Conservation (phyloP, 2,888 invertebrate species). For the Lutraria lutraria region DNA sequence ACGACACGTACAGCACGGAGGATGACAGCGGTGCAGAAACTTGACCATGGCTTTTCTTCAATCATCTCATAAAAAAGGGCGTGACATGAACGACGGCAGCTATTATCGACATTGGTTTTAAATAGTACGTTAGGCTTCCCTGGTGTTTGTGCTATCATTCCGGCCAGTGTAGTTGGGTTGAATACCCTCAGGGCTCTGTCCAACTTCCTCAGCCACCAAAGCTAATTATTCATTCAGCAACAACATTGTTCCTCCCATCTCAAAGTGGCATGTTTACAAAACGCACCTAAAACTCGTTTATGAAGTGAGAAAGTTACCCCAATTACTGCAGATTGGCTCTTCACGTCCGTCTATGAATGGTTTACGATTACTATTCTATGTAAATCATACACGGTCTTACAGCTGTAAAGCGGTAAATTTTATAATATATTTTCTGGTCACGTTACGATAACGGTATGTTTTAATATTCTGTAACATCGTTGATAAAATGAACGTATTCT, state of each 20-base stretch:
- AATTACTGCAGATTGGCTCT: no score
- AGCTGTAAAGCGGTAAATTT: no score
- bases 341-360: no score
- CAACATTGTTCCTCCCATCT: background rate
- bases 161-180: background rate
- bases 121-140: slow-evolving; percentile 21
- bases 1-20: background rate
- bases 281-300: background rate
- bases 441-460: no score
- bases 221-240: background rate
- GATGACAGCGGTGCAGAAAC: background rate
- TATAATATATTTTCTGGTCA: no score
- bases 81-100: slow-evolving; percentile 36
- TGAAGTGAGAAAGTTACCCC: no score
- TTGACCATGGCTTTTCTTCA: slow-evolving; percentile 44
- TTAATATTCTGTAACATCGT: no score
- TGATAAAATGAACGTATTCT: no score
- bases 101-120: slow-evolving; percentile 43
- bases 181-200: background rate
- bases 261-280: slow-evolving; percentile 18
- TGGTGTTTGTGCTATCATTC: background rate
- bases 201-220: background rate
- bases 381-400: no score
- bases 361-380: no score
- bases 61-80: slow-evolving; percentile 58